Evolutionary conservation across 2,888 invertebrate genomes (phyloP).

Genomic region (Eudemis profundana): DNA sequence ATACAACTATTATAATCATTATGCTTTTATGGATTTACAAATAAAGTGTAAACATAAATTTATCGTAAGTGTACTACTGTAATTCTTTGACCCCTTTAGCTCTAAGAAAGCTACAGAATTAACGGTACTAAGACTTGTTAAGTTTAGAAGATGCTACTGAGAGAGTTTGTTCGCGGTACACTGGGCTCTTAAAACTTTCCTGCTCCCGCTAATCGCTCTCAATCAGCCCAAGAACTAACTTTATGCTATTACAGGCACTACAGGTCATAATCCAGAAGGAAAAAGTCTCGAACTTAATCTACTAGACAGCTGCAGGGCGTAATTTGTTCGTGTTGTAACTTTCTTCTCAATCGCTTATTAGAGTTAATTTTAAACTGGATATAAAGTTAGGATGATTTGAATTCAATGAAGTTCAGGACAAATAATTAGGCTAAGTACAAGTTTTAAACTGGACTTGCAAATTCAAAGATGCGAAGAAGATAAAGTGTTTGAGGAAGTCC

Average conservation of each 20-base stretch:
- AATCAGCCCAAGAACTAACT: constrained; percentile 15
- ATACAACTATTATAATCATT: no score
- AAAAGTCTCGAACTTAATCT: constrained; percentile 23
- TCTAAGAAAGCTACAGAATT: not conserved
- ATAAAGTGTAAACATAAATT: not conserved
- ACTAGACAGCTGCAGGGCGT: constrained; percentile 15
- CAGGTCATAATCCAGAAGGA: constrained; percentile 10
- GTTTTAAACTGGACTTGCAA: constrained; percentile 2
- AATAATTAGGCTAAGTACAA: constrained; percentile 30
- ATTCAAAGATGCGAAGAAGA: not conserved
- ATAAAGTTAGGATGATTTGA: constrained; percentile 24
- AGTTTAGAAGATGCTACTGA: constrained; percentile 8
- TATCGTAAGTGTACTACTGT: not conserved
- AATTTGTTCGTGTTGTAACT: constrained; percentile 21
- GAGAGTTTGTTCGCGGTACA: constrained; percentile 7
- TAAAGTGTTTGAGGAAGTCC: constrained; percentile 4
- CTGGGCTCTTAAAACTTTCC: constrained; percentile 18
- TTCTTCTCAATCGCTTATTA: constrained; percentile 18
- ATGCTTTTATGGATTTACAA: no score
- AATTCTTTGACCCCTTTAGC: not conserved
- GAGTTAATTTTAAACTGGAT: constrained; percentile 16
- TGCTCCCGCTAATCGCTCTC: constrained; percentile 6
- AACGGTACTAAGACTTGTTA: not conserved
- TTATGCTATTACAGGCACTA: constrained; percentile 8
- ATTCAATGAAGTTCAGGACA: constrained; percentile 13